phyloP scores from a whole-genome alignment of 2,888 invertebrate genomes.

The Drosophila tanythrix region DNA sequence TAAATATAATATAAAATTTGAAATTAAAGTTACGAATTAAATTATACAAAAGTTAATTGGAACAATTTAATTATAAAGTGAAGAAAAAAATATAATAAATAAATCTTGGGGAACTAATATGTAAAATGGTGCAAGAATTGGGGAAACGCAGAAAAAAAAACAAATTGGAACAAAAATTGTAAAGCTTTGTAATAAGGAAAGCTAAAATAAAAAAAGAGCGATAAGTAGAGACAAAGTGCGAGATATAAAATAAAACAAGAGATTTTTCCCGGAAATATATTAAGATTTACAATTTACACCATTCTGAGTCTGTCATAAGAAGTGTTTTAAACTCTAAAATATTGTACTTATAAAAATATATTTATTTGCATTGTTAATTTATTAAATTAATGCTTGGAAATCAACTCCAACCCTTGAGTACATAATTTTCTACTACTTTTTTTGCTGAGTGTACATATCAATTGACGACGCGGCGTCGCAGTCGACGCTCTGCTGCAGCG shows the following conservation, averaged over 20 bases:
- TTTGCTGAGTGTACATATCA: slow-evolving; percentile 17
- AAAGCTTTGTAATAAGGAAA: background rate
- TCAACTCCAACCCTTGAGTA: background rate
- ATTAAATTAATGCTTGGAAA: background rate
- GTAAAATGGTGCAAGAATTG: background rate
- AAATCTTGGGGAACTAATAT: background rate
- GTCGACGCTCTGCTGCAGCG: slow-evolving; percentile 24
- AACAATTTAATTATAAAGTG: background rate
- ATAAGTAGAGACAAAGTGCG: background rate
- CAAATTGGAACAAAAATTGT: background rate
- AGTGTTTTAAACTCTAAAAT: background rate
- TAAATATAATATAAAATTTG: background rate
- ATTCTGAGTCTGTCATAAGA: background rate
- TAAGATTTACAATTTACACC: background rate
- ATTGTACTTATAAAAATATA: background rate
- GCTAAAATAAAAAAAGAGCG: background rate
- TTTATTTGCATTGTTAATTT: background rate
- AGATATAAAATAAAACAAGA: background rate
- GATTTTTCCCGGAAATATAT: background rate
- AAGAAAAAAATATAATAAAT: background rate
- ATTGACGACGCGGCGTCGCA: slow-evolving; percentile 36
- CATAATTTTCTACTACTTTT: background rate
- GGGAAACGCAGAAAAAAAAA: background rate
- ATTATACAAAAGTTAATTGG: background rate
- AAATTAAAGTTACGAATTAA: background rate